phyloP scores from a whole-genome alignment of 2,888 invertebrate genomes.

The Trissolcus brochymenae region DNA sequence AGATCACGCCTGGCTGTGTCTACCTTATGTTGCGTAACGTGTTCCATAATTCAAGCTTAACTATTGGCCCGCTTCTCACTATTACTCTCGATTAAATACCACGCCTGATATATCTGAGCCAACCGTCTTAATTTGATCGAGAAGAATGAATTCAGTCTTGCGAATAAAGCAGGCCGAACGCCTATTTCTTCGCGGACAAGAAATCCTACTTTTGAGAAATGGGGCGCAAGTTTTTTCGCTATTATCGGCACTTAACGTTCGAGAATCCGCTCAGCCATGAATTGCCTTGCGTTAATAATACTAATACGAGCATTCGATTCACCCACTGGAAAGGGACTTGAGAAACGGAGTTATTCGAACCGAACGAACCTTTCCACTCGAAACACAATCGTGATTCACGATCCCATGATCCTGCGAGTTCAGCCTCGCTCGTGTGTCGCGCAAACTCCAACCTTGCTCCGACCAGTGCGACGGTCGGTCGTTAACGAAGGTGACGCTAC shows the following conservation, averaged over 20 bases:
- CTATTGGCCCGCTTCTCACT: conserved; percentile 54
- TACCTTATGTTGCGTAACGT: conserved; percentile 52
- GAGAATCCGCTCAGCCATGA: conserved; percentile 49
- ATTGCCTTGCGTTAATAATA: conserved; percentile 57
- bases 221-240: conserved; percentile 55
- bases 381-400: conserved; percentile 60
- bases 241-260: conserved; percentile 56
- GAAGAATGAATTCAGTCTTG: conserved; percentile 53
- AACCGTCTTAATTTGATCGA: conserved; percentile 51
- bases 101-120: conserved; percentile 49
- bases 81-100: conserved; percentile 62
- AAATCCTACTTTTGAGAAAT: conserved; percentile 55
- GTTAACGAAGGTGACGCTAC: conserved; percentile 48
- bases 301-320: conserved; percentile 58
- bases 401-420: conserved; percentile 54
- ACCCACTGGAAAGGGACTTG: conserved; percentile 53
- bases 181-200: conserved; percentile 51
- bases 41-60: conserved; percentile 65
- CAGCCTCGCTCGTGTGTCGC: conserved; percentile 43
- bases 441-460: conserved; percentile 28
- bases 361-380: conserved; percentile 56
- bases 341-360: conserved; percentile 55
- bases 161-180: conserved; percentile 49
- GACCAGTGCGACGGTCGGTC: conserved; percentile 17
- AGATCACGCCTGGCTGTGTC: conserved; percentile 50